Conservation (phyloP, 2,113 vertebrate species). For the Atrichornis clamosus region DNA sequence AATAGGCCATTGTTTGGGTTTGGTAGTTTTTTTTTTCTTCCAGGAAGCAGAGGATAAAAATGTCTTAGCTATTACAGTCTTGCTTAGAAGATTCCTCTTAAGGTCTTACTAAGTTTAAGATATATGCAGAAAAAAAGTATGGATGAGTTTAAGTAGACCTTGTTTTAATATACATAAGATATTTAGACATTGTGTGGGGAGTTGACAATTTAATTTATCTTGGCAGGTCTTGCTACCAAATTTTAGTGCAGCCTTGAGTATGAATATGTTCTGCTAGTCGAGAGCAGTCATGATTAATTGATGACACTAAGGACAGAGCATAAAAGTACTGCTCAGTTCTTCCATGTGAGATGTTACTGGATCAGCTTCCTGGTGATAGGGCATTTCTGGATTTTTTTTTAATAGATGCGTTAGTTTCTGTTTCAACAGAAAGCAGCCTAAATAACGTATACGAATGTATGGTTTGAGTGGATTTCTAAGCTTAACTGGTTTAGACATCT, state of each 20-base stretch:
- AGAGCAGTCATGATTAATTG: not conserved
- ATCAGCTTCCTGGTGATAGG: not conserved
- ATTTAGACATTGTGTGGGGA: not conserved
- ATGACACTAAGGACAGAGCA: not conserved
- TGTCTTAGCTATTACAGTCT: not conserved
- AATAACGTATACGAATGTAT: fast-evolving
- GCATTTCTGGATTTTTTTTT: not conserved
- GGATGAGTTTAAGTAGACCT: not conserved
- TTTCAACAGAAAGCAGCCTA: not conserved
- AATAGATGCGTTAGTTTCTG: not conserved
- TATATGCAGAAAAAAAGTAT: not conserved
- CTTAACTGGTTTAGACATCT: not conserved
- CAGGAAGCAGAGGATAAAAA: not conserved
- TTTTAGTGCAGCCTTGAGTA: not conserved
- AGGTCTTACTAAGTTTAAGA: not conserved
- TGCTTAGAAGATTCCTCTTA: not conserved
- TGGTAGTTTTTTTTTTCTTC: not conserved
- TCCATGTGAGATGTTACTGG: not conserved
- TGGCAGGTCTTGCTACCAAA: not conserved
- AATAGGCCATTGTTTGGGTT: not conserved
- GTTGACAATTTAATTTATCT: not conserved
- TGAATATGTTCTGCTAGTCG: not conserved
- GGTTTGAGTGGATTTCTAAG: not conserved
- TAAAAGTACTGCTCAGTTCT: not conserved
- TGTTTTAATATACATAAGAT: not conserved